Evolutionary conservation across 2,797 vertebrate genomes (phyloP).

Genomic region (Coregonus ussuriensis): DNA sequence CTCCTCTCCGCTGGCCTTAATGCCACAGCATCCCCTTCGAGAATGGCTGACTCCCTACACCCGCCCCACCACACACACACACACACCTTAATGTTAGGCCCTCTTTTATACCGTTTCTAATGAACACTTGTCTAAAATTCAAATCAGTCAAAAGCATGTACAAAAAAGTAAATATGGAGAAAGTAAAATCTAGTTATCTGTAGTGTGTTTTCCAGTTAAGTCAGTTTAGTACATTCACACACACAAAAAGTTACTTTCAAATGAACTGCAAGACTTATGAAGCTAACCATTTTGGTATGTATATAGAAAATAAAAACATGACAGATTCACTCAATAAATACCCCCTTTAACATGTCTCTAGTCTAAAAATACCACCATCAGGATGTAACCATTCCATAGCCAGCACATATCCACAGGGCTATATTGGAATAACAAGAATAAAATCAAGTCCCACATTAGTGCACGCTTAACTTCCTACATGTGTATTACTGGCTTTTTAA

Average conservation of each 20-base stretch:
- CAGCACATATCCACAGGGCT: slow-evolving; percentile 21
- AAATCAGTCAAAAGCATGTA: slow-evolving; percentile 58
- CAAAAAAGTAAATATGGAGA: slow-evolving; percentile 55
- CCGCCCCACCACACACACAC: not conserved
- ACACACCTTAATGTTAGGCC: slow-evolving; percentile 16
- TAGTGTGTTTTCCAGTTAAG: slow-evolving; percentile 54
- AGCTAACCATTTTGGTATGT: slow-evolving; percentile 54
- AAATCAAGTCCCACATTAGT: slow-evolving; percentile 6
- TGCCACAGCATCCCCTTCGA: slow-evolving; percentile 42
- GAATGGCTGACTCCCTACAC: slow-evolving; percentile 33
- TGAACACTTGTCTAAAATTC: slow-evolving; percentile 35
- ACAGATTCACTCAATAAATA: slow-evolving; percentile 52
- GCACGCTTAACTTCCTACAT: not conserved
- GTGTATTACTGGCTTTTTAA: slow-evolving; percentile 16
- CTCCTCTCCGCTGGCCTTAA: slow-evolving; percentile 19
- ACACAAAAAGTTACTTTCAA: slow-evolving; percentile 47
- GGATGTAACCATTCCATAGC: slow-evolving; percentile 7
- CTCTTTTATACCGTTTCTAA: slow-evolving; percentile 22
- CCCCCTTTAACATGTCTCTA: slow-evolving; percentile 30
- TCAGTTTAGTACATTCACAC: slow-evolving; percentile 67
- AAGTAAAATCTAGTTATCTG: slow-evolving; percentile 54
- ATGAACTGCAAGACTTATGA: slow-evolving; percentile 54
- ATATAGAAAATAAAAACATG: slow-evolving; percentile 15
- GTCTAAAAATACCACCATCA: not conserved
- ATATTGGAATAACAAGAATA: slow-evolving; percentile 1